Evolutionary conservation across 2,113 vertebrate species (phyloP).

Genomic region (Artemisiospiza belli): DNA sequence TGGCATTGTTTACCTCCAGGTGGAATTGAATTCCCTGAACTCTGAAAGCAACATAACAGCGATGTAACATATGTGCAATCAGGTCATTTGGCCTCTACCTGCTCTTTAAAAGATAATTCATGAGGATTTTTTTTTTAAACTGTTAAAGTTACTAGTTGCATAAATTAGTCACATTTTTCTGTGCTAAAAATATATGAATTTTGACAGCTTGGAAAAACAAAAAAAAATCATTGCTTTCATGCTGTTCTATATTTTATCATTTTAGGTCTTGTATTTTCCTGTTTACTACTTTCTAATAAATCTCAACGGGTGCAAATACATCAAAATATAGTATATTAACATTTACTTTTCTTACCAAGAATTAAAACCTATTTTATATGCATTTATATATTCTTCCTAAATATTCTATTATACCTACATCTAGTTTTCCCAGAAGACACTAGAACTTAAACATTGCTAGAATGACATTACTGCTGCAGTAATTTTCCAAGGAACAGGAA

Average conservation of each 20-base stretch:
- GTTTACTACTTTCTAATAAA: not conserved
- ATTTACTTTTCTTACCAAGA: not conserved
- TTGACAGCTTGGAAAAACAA: not conserved
- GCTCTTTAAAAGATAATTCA: not conserved
- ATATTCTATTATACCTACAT: not conserved
- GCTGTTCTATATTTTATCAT: not conserved
- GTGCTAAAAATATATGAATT: not conserved
- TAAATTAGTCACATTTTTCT: not conserved
- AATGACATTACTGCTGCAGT: not conserved
- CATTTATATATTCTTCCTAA: not conserved
- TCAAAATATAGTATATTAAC: not conserved
- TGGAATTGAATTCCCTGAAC: constrained; percentile 47
- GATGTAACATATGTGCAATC: not conserved
- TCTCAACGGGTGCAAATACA: not conserved
- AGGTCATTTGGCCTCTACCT: constrained; percentile 7
- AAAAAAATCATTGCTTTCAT: not conserved
- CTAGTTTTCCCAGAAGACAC: not conserved
- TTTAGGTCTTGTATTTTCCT: not conserved
- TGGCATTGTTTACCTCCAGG: constrained; percentile 28
- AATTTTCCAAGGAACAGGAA: not conserved
- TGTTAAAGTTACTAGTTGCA: not conserved
- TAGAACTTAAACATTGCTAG: not conserved
- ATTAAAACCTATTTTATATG: not conserved
- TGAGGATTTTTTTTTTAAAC: not conserved
- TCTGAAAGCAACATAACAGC: not conserved